A percentile compares a stretch with the other conserved stretches of the same genome.
Conservation (phyloP, 2,113 vertebrate species). For the Symphodus melops region DNA sequence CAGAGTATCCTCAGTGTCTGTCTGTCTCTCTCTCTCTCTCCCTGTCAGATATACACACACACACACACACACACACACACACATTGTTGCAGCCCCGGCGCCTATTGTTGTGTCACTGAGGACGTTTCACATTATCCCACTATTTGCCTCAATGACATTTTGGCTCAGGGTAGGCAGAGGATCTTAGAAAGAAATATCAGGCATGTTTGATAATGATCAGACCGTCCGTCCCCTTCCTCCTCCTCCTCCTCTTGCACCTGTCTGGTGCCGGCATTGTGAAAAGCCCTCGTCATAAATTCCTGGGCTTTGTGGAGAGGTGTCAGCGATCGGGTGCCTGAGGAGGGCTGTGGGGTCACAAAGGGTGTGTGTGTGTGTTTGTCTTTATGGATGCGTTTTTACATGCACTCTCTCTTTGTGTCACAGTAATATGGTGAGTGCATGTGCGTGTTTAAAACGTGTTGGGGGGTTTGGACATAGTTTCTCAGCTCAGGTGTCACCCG, state of each 20-base stretch:
- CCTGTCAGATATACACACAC: not conserved
- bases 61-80: constrained; percentile 3
- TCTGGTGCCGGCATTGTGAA: constrained; percentile 55
- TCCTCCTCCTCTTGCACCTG: constrained; percentile 64
- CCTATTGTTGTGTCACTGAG: constrained; percentile 28
- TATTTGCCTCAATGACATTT: constrained; percentile 8
- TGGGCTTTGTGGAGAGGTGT: constrained; percentile 73
- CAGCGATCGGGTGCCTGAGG: constrained; percentile 57
- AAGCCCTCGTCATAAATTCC: constrained; percentile 73
- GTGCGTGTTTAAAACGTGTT: constrained; percentile 39
- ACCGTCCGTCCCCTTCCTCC: not conserved
- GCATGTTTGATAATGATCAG: constrained; percentile 36
- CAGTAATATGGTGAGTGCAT: constrained; percentile 53
- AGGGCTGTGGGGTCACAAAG: constrained; percentile 46
- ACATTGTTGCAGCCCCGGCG: not conserved
- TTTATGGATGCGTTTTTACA: constrained; percentile 43
- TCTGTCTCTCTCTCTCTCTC: not conserved
- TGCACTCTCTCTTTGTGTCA: constrained; percentile 57
- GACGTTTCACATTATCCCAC: constrained; percentile 22
- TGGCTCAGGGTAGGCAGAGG: not conserved
- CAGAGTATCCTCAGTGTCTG: constrained; percentile 22
- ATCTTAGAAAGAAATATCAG: constrained; percentile 16
- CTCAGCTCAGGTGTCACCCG: constrained; percentile 66
- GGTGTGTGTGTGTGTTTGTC: constrained; percentile 33
- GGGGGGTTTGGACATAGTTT: constrained; percentile 28